Evolutionary conservation across 2,888 invertebrate species (phyloP), one percentile per base, ranked within the genome.

Genomic region (Chorisops tibialis): DNA sequence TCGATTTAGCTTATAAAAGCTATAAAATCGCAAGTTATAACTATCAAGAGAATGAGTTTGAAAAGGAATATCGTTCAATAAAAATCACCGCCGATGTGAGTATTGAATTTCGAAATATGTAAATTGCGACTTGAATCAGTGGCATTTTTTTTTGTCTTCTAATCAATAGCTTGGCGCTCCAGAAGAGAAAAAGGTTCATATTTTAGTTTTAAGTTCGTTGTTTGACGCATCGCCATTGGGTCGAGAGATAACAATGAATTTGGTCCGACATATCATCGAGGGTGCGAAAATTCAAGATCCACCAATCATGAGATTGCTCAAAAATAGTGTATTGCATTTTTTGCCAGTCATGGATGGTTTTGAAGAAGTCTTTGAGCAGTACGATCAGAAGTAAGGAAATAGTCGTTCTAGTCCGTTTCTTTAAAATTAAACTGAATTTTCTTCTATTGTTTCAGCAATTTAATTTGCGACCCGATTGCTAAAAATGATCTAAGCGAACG

Each of bases 211-310:
- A 24, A 94, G 95, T 65, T 92, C 93, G 58, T 75, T 93, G 54
- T 91, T 87, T 73, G 88, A 86, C 0, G 86, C 88, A 0, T 89
- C 95, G 72, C 91, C 92, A 0, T 79, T 91, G 14, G 93, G 94
- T 0, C 85, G 94, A 59, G 96, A 96, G 77, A 81, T 96, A 63
- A 78, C 89, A 1, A 72, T 94, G 0, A 87, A 94, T 75, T 81
- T 96, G 68, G 89, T 90, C 0, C 83, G 91, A 0, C 95, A 96
- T 78, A 77, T 96, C 18, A 76, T 88, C 21, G 85, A 83, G 58
- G 93, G 91, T 0, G 85, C 88, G 72, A 79, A 81, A 47, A 80
- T 86, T 58, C 85, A 85, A 22, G 87, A 93, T 70, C 85, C 87
- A 0, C 74, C 81, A 1, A 85, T 91, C 65, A 74, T 81, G 41